Conservation (phyloP, 2,797 vertebrate species). For the Scyliorhinus canicula region DNA sequence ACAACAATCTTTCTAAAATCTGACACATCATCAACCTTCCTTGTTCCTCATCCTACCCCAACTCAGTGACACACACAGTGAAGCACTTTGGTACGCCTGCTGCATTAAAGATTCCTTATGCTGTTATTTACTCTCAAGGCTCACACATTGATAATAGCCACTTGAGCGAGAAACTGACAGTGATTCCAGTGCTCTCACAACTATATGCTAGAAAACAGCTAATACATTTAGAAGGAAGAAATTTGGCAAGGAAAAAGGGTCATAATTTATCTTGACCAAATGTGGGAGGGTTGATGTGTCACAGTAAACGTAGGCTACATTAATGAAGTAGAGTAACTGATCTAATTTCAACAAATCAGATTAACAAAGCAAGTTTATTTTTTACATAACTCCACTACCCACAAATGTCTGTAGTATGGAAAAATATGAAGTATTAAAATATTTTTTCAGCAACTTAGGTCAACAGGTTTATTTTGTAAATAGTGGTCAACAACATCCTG, state of each 20-base stretch:
- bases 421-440: background rate
- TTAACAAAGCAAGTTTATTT: background rate
- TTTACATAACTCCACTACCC: background rate
- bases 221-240: background rate
- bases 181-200: background rate
- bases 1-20: background rate
- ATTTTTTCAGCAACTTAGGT: background rate
- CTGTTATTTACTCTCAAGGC: background rate
- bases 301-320: background rate
- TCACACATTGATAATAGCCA: background rate
- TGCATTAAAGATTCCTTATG: background rate
- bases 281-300: background rate
- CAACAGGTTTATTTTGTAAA: constrained; percentile 7
- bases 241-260: background rate
- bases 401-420: background rate
- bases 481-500: background rate
- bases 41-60: background rate
- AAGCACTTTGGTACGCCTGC: background rate
- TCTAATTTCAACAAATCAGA: background rate
- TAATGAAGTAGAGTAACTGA: background rate
- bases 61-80: background rate
- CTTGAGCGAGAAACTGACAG: background rate
- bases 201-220: background rate
- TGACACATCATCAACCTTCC: background rate
- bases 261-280: background rate